Percentiles rank a stretch among this genome's conserved stretches.
These are phyloP conservation scores for Formica selysi DNA, from an alignment of 1,140 invertebrate species.

Conservation along the genomic window DNA sequence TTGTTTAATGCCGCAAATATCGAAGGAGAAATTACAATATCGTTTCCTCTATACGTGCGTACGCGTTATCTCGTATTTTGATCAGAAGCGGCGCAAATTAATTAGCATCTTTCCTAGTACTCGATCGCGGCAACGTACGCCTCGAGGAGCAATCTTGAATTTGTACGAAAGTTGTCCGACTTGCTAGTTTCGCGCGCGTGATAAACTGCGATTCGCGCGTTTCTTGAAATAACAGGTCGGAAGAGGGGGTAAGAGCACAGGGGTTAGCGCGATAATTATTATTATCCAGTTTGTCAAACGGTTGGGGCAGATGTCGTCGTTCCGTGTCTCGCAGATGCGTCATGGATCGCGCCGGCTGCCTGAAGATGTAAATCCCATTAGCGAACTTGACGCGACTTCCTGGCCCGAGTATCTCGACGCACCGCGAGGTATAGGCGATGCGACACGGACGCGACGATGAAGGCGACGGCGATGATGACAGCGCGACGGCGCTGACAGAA, in stretches of 20 bases:
- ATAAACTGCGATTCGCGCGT: constrained; percentile 54
- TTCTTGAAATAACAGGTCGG: constrained; percentile 65
- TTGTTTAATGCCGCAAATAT: not conserved
- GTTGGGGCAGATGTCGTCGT: constrained; percentile 58
- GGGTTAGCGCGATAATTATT: constrained; percentile 71
- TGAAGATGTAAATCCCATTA: constrained; percentile 80
- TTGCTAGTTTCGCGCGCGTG: constrained; percentile 34
- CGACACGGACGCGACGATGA: not conserved
- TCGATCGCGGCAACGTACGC: constrained; percentile 59
- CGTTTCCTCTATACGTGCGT: not conserved
- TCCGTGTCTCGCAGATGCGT: constrained; percentile 52
- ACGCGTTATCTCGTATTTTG: constrained; percentile 31
- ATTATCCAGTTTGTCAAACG: constrained; percentile 75
- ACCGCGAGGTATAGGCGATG: constrained; percentile 26
- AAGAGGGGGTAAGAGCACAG: constrained; percentile 6
- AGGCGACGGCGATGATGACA: constrained; percentile 13
- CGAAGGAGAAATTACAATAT: not conserved
- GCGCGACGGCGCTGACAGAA: constrained; percentile 27
- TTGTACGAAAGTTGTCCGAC: constrained; percentile 48
- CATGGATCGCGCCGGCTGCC: constrained; percentile 69
- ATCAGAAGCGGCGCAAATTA: constrained; percentile 64
- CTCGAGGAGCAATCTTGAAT: constrained; percentile 23
- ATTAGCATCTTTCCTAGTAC: constrained; percentile 68
- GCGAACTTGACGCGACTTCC: constrained; percentile 79
- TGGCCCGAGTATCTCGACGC: constrained; percentile 53